These are phyloP conservation scores for Lamellibrachia satsuma DNA, from an alignment of 2,888 invertebrate genomes.

Conservation along the genomic window DNA sequence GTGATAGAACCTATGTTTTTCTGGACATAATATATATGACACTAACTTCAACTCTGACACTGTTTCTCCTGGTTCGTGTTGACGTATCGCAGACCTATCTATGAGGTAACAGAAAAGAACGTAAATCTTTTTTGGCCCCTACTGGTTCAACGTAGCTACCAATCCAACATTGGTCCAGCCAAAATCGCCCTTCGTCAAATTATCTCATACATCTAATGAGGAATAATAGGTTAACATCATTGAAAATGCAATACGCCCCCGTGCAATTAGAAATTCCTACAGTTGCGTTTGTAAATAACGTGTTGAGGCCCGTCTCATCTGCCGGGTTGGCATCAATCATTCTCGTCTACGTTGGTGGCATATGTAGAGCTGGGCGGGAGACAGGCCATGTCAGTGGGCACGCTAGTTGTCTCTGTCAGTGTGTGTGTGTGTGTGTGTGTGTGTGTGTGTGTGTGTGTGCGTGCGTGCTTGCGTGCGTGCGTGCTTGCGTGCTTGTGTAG, in stretches of 20 bases:
- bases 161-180: background rate
- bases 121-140: background rate
- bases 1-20: background rate
- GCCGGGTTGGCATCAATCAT: background rate
- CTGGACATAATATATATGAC: background rate
- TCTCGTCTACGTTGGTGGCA: background rate
- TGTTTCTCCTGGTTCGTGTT: background rate
- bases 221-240: background rate
- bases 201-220: background rate
- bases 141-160: background rate
- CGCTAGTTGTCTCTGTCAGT: background rate
- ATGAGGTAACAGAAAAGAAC: background rate
- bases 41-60: background rate
- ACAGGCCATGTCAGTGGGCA: background rate
- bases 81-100: background rate
- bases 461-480: background rate
- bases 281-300: constrained; percentile 11
- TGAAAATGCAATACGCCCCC: background rate
- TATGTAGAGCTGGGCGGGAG: background rate
- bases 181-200: background rate
- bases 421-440: background rate
- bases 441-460: background rate
- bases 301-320: background rate
- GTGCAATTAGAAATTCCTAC: background rate
- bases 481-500: background rate